Evolutionary conservation across 2,888 invertebrate genomes (phyloP).

Genomic region (Nephrocerus scutellatus): DNA sequence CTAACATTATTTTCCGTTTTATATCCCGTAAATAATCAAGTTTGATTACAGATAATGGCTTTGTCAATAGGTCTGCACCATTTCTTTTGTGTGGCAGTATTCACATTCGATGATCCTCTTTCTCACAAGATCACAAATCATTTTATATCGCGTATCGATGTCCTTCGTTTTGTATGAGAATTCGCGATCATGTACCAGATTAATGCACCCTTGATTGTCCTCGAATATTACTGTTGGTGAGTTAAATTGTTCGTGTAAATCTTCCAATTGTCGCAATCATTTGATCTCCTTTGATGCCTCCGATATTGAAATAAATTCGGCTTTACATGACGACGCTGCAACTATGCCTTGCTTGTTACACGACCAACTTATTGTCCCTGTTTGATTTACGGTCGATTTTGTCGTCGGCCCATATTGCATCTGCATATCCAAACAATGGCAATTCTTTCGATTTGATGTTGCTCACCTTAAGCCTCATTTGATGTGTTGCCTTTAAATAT

Average conservation of each 20-base stretch:
- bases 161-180: conserved; percentile 10
- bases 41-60: conserved; percentile 19
- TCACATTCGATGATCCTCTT: conserved; percentile 6
- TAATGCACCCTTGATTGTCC: conserved; percentile 3
- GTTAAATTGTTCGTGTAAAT: conserved; percentile 3
- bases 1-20: too few relatives aligned
- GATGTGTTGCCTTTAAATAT: conserved; percentile 23
- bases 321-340: conserved; percentile 21
- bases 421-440: conserved; percentile 22
- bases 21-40: conserved; percentile 8
- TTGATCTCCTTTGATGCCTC: conserved; percentile 23
- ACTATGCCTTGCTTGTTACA: conserved; percentile 28
- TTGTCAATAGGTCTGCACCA: conserved; percentile 27
- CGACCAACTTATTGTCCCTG: conserved; percentile 27
- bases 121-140: conserved; percentile 3
- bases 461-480: conserved; percentile 9
- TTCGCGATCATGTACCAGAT: conserved; percentile 3
- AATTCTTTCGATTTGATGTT: neutral
- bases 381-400: conserved; percentile 28
- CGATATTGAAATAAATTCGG: conserved; percentile 22
- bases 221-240: conserved; percentile 15
- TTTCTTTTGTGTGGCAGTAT: conserved; percentile 25
- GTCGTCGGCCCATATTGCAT: conserved; percentile 34
- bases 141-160: conserved; percentile 8
- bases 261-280: conserved; percentile 20